These are phyloP conservation scores for Drosophila algonquin DNA, from an alignment of 2,888 invertebrate genomes.

Conservation along the genomic window DNA sequence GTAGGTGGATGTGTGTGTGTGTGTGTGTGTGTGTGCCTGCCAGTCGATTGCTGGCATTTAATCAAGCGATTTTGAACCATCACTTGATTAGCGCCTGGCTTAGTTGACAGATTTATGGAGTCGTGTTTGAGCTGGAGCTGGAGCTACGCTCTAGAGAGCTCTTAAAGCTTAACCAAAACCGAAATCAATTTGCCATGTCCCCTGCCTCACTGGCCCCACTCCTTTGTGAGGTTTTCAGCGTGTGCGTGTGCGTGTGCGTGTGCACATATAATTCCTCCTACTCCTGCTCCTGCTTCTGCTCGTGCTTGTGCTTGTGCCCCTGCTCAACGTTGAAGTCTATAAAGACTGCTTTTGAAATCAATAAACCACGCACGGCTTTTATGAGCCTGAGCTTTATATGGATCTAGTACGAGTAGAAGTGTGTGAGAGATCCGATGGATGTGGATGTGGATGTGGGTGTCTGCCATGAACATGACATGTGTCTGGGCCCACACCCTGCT, in stretches of 20 bases:
- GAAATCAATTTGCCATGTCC: constrained; percentile 60
- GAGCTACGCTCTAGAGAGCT: not conserved
- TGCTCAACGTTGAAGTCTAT: constrained; percentile 60
- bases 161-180: constrained; percentile 45
- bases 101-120: constrained; percentile 54
- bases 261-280: not conserved
- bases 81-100: constrained; percentile 72
- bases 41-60: constrained; percentile 42
- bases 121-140: not conserved
- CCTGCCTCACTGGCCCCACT: not conserved
- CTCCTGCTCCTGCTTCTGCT: constrained; percentile 11
- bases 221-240: not conserved
- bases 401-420: not conserved
- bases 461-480: constrained; percentile 61
- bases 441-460: constrained; percentile 23
- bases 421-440: not conserved
- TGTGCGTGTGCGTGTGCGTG: constrained; percentile 3
- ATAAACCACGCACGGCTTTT: constrained; percentile 72
- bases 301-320: constrained; percentile 17
- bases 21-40: constrained; percentile 14
- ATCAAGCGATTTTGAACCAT: constrained; percentile 63
- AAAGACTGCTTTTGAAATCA: constrained; percentile 69
- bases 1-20: constrained; percentile 13
- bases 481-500: constrained; percentile 46
- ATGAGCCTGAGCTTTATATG: constrained; percentile 67